Conservation (phyloP, 2,888 invertebrate genomes). For the Himalopsyche japonica region DNA sequence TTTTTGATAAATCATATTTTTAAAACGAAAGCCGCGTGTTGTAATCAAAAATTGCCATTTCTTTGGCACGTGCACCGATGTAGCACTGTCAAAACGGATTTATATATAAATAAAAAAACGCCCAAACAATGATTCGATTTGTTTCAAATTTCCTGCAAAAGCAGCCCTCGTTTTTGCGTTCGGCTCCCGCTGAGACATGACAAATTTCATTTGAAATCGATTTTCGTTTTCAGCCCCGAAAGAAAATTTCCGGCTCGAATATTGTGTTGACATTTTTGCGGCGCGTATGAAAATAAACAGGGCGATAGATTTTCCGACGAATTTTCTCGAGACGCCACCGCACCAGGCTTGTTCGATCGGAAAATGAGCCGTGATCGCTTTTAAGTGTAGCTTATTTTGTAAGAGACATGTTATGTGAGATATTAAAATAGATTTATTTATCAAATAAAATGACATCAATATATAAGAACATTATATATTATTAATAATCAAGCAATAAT, state of each 20-base stretch:
- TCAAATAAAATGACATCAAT: no score
- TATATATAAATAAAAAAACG: background rate
- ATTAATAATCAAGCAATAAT: no score
- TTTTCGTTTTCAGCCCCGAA: slow-evolving; percentile 33
- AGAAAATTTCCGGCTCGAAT: slow-evolving; percentile 35
- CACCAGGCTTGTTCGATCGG: background rate
- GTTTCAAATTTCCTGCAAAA: slow-evolving; percentile 36
- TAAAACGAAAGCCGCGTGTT: background rate
- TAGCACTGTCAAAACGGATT: background rate
- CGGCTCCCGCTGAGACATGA: slow-evolving; percentile 29
- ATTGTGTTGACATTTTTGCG: slow-evolving; percentile 27
- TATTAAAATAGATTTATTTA: no score
- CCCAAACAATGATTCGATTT: slow-evolving; percentile 34
- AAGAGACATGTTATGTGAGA: no score
- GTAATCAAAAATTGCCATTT: background rate
- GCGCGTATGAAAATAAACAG: slow-evolving; percentile 28
- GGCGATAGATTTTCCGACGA: slow-evolving; percentile 12
- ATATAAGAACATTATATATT: no score
- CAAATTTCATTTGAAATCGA: slow-evolving; percentile 40
- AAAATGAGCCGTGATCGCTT: background rate
- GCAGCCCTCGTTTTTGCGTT: slow-evolving; percentile 6
- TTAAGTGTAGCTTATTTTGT: background rate
- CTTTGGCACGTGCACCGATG: background rate
- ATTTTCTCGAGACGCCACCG: background rate
- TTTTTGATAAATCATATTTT: background rate